Conservation (phyloP, 2,113 vertebrate species). For the Lethenteron reissneri region DNA sequence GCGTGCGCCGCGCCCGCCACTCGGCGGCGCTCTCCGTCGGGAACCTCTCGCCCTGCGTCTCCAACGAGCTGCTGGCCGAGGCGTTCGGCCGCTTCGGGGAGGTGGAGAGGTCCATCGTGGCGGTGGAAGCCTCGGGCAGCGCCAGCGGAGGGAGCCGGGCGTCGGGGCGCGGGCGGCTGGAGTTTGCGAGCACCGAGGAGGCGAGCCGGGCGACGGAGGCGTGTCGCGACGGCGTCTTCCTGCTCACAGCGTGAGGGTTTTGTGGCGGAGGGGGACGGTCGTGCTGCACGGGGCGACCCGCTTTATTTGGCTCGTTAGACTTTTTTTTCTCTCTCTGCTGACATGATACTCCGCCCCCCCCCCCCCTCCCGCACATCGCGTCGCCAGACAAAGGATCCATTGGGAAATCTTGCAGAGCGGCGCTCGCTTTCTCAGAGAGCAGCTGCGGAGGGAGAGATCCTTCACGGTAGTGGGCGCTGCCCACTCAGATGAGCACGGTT, state of each 20-base stretch:
- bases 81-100: slow-evolving; percentile 88
- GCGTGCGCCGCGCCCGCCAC: slow-evolving; percentile 85
- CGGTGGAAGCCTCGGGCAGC: slow-evolving; percentile 72
- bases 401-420: too few species aligned
- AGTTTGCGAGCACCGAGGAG: slow-evolving; percentile 81
- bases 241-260: slow-evolving; percentile 42
- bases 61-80: slow-evolving; percentile 88
- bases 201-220: slow-evolving; percentile 79
- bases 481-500: too few species aligned
- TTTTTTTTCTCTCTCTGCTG: too few species aligned
- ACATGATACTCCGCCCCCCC: too few species aligned
- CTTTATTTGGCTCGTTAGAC: too few species aligned
- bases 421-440: too few species aligned
- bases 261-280: too few species aligned
- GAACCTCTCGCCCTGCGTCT: slow-evolving; percentile 79
- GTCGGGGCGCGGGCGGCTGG: slow-evolving; percentile 72
- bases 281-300: too few species aligned
- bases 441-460: too few species aligned
- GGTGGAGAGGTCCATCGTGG: slow-evolving; percentile 75
- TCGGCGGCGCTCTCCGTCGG: slow-evolving; percentile 76
- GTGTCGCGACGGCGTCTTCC: slow-evolving; percentile 75
- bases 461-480: too few species aligned
- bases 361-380: too few species aligned
- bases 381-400: too few species aligned
- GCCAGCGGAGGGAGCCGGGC: slow-evolving; percentile 24